These are phyloP conservation scores for Perdita meconis DNA, from an alignment of 2,888 invertebrate species.

Conservation along the genomic window DNA sequence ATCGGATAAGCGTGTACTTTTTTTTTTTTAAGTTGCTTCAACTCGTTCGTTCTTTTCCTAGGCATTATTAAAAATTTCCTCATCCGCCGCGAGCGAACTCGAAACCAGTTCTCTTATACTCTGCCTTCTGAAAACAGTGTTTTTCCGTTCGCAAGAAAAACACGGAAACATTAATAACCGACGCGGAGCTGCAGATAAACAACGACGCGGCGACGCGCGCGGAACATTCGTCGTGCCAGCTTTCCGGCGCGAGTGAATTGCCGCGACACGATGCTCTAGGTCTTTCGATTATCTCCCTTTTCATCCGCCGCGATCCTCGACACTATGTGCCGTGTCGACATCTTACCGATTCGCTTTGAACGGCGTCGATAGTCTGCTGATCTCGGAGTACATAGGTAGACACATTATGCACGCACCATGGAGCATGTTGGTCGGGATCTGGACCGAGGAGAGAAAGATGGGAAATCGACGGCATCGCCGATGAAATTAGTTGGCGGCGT, in stretches of 20 bases:
- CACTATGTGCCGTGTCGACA: slow-evolving; percentile 42
- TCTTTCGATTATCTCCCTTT: slow-evolving; percentile 40
- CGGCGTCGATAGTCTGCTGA: slow-evolving; percentile 35
- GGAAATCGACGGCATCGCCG: slow-evolving; percentile 43
- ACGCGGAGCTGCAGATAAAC: slow-evolving; percentile 22
- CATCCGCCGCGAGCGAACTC: too few relatives aligned
- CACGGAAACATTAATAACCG: slow-evolving; percentile 7
- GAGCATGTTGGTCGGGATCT: slow-evolving; percentile 45
- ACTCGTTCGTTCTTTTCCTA: too few relatives aligned
- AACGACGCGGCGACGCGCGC: not conserved
- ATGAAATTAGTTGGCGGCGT: slow-evolving; percentile 67
- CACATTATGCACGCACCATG: slow-evolving; percentile 58
- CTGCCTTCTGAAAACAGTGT: too few relatives aligned
- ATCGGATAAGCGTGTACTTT: too few relatives aligned
- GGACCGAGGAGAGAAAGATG: slow-evolving; percentile 15
- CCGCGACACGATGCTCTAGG: slow-evolving; percentile 40
- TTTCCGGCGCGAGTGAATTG: slow-evolving; percentile 7
- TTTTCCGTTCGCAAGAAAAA: not conserved
- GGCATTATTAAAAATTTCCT: too few relatives aligned
- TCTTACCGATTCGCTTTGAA: slow-evolving; percentile 43
- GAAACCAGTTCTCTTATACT: too few relatives aligned
- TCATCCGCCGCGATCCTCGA: slow-evolving; percentile 35
- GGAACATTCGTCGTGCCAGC: slow-evolving; percentile 8
- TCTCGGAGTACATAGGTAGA: slow-evolving; percentile 43
- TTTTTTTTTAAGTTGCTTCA: too few relatives aligned